Evolutionary conservation across 2,797 vertebrate genomes (phyloP).

Genomic region (Gambusia yucatana): DNA sequence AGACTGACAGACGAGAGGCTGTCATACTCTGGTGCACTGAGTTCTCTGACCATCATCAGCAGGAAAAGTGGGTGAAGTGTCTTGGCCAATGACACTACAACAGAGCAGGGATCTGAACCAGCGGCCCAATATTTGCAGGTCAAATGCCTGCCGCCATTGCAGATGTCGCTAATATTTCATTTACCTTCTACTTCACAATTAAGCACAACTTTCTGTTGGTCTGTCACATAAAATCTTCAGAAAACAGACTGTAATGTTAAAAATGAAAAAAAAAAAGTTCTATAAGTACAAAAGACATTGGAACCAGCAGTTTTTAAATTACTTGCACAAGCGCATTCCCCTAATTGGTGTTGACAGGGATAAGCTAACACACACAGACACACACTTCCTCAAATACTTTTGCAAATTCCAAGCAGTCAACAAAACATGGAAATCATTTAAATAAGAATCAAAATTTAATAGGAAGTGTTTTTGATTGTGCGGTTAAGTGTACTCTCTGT

Average conservation of each 20-base stretch:
- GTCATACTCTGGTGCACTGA: too few relatives aligned
- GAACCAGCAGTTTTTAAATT: background rate
- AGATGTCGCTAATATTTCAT: background rate
- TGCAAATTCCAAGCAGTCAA: background rate
- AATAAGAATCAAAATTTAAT: background rate
- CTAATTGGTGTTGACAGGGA: background rate
- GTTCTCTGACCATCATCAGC: too few relatives aligned
- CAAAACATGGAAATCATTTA: background rate
- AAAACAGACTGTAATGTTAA: background rate
- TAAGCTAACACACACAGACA: background rate
- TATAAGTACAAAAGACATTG: too few relatives aligned
- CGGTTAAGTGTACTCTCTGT: background rate
- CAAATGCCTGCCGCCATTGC: too few relatives aligned
- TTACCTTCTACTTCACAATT: background rate
- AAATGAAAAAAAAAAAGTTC: background rate
- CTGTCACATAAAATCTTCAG: background rate
- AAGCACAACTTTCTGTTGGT: background rate
- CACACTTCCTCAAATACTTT: background rate
- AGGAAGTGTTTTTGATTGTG: background rate
- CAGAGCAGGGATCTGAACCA: too few relatives aligned
- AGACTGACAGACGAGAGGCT: too few relatives aligned
- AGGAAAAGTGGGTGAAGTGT: too few relatives aligned
- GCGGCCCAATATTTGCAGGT: too few relatives aligned
- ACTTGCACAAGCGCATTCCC: background rate
- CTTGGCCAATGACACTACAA: too few relatives aligned